These are phyloP conservation scores for Anagrus nilaparvatae DNA, from an alignment of 1,140 invertebrate genomes.

Conservation along the genomic window DNA sequence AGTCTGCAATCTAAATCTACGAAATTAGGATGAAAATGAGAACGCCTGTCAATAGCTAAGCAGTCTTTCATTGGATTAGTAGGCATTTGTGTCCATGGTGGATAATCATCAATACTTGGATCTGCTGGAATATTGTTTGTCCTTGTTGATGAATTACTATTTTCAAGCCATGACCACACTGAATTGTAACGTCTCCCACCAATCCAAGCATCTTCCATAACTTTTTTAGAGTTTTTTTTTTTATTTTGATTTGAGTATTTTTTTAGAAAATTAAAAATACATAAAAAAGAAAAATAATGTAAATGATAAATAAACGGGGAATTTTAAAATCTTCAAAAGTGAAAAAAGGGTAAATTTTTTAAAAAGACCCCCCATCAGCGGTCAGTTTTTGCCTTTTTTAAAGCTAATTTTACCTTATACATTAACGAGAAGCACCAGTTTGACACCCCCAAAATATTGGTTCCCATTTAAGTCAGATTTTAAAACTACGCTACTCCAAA, in stretches of 20 bases:
- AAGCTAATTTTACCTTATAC: too few relatives aligned
- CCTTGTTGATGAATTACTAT: slow-evolving; percentile 5
- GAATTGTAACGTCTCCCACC: slow-evolving; percentile 20
- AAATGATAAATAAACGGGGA: too few relatives aligned
- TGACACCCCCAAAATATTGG: too few relatives aligned
- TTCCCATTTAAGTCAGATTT: too few relatives aligned
- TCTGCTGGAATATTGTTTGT: slow-evolving; percentile 17
- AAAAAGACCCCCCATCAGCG: too few relatives aligned
- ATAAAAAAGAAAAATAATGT: too few relatives aligned
- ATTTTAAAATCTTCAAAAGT: too few relatives aligned
- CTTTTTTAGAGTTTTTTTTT: slow-evolving; percentile 13
- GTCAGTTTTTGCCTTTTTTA: too few relatives aligned
- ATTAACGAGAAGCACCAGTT: too few relatives aligned
- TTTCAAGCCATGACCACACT: slow-evolving; percentile 22
- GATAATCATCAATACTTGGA: slow-evolving; percentile 19
- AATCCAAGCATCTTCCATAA: slow-evolving; percentile 23
- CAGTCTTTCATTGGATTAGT: slow-evolving; percentile 22
- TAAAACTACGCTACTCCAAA: too few relatives aligned
- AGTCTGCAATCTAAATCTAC: slow-evolving; percentile 24
- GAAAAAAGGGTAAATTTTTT: too few relatives aligned
- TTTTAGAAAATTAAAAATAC: too few relatives aligned
- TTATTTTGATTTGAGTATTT: background rate
- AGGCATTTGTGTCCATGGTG: slow-evolving; percentile 23
- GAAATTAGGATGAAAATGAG: slow-evolving; percentile 22
- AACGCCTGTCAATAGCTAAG: slow-evolving; percentile 19